Conservation (phyloP, 92 coral and sea anemone genomes). For the Pocillopora meandrina region DNA sequence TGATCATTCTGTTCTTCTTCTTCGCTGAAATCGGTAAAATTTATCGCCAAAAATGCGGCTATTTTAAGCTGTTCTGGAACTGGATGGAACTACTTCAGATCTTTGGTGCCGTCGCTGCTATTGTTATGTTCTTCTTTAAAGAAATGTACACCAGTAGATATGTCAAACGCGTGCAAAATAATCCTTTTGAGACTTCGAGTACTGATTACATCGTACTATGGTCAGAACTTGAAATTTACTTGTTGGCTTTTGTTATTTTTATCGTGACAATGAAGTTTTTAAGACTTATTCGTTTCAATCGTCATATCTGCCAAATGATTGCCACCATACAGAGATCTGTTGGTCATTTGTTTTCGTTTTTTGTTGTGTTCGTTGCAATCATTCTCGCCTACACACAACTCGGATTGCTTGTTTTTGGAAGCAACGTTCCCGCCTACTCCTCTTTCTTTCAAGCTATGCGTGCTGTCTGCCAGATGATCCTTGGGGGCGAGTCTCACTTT, state of each 20-base stretch:
- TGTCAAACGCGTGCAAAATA: constrained; percentile 68
- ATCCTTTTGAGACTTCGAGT: constrained; percentile 82
- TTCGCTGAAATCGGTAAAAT: constrained; percentile 73
- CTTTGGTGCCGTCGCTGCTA: constrained; percentile 69
- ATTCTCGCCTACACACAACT: constrained; percentile 82
- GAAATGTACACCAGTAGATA: constrained; percentile 77
- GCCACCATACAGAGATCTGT: constrained; percentile 75
- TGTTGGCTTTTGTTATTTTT: constrained; percentile 73
- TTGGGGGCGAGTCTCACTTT: constrained; percentile 84
- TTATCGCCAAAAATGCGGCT: constrained; percentile 60
- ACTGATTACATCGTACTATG: constrained; percentile 73
- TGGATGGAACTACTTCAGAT: constrained; percentile 82
- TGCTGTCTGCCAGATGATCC: constrained; percentile 75
- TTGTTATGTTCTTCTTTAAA: constrained; percentile 80
- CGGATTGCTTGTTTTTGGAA: constrained; percentile 77
- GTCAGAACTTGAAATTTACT: constrained; percentile 80
- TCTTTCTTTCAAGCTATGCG: constrained; percentile 80
- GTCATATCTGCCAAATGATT: constrained; percentile 76
- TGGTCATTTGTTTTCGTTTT: constrained; percentile 69
- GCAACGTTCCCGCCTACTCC: constrained; percentile 69
- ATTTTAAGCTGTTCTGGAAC: constrained; percentile 75
- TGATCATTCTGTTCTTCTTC: constrained; percentile 68
- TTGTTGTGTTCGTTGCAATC: constrained; percentile 69
- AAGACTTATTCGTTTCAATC: constrained; percentile 76
- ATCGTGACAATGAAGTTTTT: constrained; percentile 77